Evolutionary conservation across 2,888 invertebrate genomes (phyloP).

Genomic region (Epistrophe eligans): DNA sequence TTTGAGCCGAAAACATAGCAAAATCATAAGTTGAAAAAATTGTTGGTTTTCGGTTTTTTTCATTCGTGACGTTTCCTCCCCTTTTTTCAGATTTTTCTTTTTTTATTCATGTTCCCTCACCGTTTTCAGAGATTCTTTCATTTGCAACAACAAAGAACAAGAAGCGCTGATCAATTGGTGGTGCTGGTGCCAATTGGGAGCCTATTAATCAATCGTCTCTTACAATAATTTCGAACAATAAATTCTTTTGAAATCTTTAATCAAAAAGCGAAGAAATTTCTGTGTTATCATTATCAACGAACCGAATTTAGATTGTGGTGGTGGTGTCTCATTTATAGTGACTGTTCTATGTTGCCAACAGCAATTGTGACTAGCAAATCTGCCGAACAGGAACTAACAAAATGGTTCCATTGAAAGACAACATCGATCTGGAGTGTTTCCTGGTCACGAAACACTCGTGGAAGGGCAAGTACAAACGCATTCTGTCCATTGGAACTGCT

Average conservation of each 20-base stretch:
- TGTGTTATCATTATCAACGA: conserved; percentile 2
- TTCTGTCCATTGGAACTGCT: conserved; percentile 97
- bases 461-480: conserved; percentile 99
- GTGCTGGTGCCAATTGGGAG: conserved; percentile 61
- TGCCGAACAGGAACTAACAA: conserved; percentile 60
- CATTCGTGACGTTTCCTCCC: conserved; percentile 72
- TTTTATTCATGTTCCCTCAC: conserved; percentile 25
- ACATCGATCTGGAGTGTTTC: conserved; percentile 98
- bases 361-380: conserved; percentile 36
- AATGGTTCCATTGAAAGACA: conserved; percentile 87
- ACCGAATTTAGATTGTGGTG: not conserved
- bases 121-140: conserved; percentile 46
- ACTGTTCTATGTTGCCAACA: conserved; percentile 72
- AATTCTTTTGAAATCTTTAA: conserved; percentile 38
- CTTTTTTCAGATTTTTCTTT: conserved; percentile 68
- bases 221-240: conserved; percentile 46
- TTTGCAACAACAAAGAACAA: conserved; percentile 57
- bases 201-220: conserved; percentile 64
- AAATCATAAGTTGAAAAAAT: conserved; percentile 62
- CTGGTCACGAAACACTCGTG: conserved; percentile 98
- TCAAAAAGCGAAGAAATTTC: conserved; percentile 36
- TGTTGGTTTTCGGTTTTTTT: conserved; percentile 40
- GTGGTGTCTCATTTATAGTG: conserved; percentile 37
- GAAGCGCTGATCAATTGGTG: conserved; percentile 58
- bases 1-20: conserved; percentile 39